Evolutionary conservation across 23 tunicate genomes (phyloP).

Genomic region (Halocynthia roretzi): DNA sequence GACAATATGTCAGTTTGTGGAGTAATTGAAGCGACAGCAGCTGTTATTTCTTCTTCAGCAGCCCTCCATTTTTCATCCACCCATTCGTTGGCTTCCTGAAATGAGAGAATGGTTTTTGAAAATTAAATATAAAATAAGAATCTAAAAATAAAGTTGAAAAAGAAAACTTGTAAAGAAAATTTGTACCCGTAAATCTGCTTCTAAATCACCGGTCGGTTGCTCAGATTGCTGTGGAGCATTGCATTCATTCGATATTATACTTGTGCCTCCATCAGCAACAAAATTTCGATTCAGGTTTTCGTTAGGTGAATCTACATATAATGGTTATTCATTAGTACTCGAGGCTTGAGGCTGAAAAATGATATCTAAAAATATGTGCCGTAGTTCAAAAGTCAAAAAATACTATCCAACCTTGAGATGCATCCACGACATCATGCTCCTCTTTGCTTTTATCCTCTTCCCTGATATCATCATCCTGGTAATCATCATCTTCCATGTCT

Average conservation of each 20-base stretch:
- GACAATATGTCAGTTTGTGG: neutral
- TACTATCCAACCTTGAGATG: neutral
- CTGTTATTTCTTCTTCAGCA: slow-evolving; percentile 44
- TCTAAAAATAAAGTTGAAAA: no score
- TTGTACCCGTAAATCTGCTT: slow-evolving; percentile 15
- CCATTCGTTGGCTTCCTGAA: slow-evolving; percentile 25
- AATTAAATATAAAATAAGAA: no score
- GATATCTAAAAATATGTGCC: neutral
- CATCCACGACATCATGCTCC: neutral
- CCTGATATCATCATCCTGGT: neutral
- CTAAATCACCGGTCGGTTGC: slow-evolving; percentile 11
- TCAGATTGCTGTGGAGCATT: neutral
- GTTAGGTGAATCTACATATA: no score
- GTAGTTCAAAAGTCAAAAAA: neutral
- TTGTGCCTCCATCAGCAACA: no score
- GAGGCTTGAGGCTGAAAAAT: no score
- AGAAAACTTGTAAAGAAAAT: neutral
- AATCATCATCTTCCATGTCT: neutral
- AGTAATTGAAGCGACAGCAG: slow-evolving; percentile 79
- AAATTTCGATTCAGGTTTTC: no score
- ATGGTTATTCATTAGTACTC: no score
- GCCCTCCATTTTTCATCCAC: slow-evolving; percentile 25
- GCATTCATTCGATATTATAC: neutral
- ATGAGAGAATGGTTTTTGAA: neutral
- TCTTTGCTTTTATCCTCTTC: slow-evolving; percentile 2